Conservation (phyloP, 2,888 invertebrate genomes). For the Lycophotia porphyrea region DNA sequence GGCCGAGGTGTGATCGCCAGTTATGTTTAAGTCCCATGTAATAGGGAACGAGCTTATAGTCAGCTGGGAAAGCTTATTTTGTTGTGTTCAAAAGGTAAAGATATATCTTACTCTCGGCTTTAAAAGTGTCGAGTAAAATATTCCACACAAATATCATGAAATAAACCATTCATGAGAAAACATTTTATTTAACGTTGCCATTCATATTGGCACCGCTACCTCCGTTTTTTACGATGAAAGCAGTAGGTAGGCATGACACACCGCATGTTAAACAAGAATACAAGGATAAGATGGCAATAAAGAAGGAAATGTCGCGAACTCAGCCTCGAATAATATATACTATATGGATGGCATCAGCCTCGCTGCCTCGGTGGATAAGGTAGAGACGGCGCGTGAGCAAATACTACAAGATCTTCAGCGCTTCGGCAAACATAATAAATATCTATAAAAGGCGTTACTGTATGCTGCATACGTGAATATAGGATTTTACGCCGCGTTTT, state of each 20-base stretch:
- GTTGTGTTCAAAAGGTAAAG: not conserved
- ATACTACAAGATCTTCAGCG: constrained; percentile 55
- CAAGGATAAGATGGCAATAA: constrained; percentile 66
- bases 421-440: constrained; percentile 68
- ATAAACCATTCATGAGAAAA: constrained; percentile 8
- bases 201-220: not conserved
- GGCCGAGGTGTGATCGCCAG: too few relatives aligned
- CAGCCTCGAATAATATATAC: constrained; percentile 62
- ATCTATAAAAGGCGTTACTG: constrained; percentile 60
- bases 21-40: too few relatives aligned
- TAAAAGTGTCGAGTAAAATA: not conserved
- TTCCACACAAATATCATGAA: not conserved
- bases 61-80: not conserved
- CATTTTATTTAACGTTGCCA: constrained; percentile 3
- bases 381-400: constrained; percentile 56
- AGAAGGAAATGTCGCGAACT: constrained; percentile 60
- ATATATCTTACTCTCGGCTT: not conserved
- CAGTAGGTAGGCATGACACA: constrained; percentile 27
- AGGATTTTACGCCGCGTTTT: not conserved
- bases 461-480: constrained; percentile 1
- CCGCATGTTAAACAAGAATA: constrained; percentile 61
- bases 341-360: constrained; percentile 50
- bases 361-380: constrained; percentile 21
- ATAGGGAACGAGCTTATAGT: too few relatives aligned
- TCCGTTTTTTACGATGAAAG: constrained; percentile 32